phyloP scores from a whole-genome alignment of 2,888 invertebrate genomes.

The Cerastoderma edule region DNA sequence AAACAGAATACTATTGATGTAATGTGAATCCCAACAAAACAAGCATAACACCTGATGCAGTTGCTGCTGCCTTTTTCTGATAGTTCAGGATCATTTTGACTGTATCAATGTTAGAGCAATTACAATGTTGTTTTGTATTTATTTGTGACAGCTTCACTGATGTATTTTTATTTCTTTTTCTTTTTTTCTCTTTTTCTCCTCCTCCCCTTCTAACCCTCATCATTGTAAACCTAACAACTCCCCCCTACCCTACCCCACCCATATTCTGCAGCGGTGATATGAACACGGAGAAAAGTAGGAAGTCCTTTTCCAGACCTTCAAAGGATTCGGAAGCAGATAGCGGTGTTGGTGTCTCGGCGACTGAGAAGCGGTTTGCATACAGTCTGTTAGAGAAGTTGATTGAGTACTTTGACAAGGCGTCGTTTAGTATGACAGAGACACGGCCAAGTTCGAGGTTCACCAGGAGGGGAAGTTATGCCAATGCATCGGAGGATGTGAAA shows the following conservation, averaged over 20 bases:
- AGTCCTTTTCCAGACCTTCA: constrained; percentile 77
- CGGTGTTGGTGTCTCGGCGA: constrained; percentile 87
- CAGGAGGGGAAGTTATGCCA: constrained; percentile 87
- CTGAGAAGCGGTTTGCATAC: constrained; percentile 98
- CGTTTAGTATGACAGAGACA: constrained; percentile 92
- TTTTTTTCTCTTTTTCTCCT: constrained; percentile 45
- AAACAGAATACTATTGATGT: too few species aligned
- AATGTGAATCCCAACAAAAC: too few species aligned
- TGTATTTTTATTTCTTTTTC: constrained; percentile 28
- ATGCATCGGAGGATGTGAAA: constrained; percentile 98
- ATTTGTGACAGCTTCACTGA: neutral
- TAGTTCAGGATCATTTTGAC: neutral
- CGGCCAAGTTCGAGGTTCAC: constrained; percentile 98
- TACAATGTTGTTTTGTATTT: constrained; percentile 9
- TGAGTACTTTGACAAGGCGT: constrained; percentile 97
- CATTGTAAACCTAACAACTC: constrained; percentile 19
- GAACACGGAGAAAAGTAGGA: constrained; percentile 47
- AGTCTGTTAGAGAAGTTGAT: constrained; percentile 97
- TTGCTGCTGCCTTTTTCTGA: too few species aligned
- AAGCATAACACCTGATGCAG: too few species aligned
- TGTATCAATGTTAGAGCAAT: neutral
- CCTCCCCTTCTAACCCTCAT: constrained; percentile 21
- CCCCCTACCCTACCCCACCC: constrained; percentile 37
- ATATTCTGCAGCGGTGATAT: constrained; percentile 58
- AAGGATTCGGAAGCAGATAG: constrained; percentile 80